Evolutionary conservation across 1,140 invertebrate genomes (phyloP), one percentile per base, ranked within the genome.

Genomic region (Euura lappo): DNA sequence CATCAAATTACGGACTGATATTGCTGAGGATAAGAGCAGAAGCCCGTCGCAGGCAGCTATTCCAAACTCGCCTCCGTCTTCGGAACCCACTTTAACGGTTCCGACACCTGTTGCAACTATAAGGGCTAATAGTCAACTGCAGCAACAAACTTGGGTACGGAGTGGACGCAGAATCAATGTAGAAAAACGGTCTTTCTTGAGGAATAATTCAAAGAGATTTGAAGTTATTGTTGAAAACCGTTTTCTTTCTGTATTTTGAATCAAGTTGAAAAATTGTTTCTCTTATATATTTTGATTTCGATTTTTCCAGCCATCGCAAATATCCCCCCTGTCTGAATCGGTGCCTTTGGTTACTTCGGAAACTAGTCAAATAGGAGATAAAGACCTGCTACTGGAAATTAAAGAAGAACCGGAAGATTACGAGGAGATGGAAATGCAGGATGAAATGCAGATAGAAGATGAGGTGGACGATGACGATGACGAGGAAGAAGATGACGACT

Each of bases 331-430:
- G 10, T 71, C 75, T 42, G 75, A 79, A n/a, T 71, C 45, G 13
- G 42, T 28, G 7, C 44, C 64, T n/a, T 44, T 4, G 28, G 42
- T 13, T 6, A 44, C 45, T 45, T 43, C 65, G 2, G 72, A 80
- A 6, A 74, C 68, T 60, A 73, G 76, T 44, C 10, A 75, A 2
- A 44, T 78, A 5, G 68, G 77, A 2, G 78, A 83, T 73, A 80
- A 79, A 2, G 66, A 77, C 45, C 77, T 85, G 65, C 60, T 86
- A 68, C 79, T 82, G 28, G 81, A 84, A 65, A 87, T 87, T 1
- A 87, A 87, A 75, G 81, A 87, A 72, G 86, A 87, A 76, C 86
- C 86, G 2, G 73, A 79, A 8, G 86, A 88, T 75, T 87, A 87
- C 65, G 85, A 87, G 66, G 85, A 87, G 74, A 80, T 85, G 72